Percentiles rank a stretch among this genome's conserved stretches.
These are phyloP conservation scores for Hormaphis cornu DNA, from an alignment of 1,140 invertebrate genomes.

Conservation along the genomic window DNA sequence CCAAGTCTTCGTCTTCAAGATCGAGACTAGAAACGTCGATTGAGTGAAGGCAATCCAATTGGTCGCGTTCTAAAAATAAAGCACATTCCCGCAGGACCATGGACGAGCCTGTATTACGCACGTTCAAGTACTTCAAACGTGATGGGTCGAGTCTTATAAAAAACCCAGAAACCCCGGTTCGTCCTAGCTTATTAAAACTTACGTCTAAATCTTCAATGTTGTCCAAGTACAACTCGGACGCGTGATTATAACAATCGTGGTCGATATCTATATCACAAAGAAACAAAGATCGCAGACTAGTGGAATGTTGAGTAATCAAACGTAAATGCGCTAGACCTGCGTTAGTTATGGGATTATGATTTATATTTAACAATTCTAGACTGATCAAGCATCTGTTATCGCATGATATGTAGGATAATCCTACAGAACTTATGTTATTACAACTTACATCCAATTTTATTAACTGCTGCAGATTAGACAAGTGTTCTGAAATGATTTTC, in stretches of 20 bases:
- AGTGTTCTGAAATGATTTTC: conserved; percentile 29
- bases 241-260: conserved; percentile 12
- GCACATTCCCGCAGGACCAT: conserved; percentile 27
- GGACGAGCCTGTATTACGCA: conserved; percentile 23
- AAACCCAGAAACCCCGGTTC: conserved; percentile 33
- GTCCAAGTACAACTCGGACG: neutral
- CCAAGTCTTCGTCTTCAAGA: conserved; percentile 32
- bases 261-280: conserved; percentile 32
- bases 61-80: conserved; percentile 30
- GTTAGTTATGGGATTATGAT: conserved; percentile 21
- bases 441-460: conserved; percentile 35
- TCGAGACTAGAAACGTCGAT: conserved; percentile 30
- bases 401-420: conserved; percentile 29
- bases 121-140: conserved; percentile 21
- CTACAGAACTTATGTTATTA: conserved; percentile 35
- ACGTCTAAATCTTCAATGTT: conserved; percentile 33
- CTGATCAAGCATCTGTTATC: conserved; percentile 27
- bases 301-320: neutral
- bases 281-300: conserved; percentile 6
- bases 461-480: conserved; percentile 34
- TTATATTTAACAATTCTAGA: conserved; percentile 23
- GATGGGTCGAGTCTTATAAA: conserved; percentile 14
- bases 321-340: conserved; percentile 3
- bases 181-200: conserved; percentile 35
- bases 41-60: conserved; percentile 5